Conservation (phyloP, 2,888 invertebrate genomes). For the Taphrorychus bicolor region DNA sequence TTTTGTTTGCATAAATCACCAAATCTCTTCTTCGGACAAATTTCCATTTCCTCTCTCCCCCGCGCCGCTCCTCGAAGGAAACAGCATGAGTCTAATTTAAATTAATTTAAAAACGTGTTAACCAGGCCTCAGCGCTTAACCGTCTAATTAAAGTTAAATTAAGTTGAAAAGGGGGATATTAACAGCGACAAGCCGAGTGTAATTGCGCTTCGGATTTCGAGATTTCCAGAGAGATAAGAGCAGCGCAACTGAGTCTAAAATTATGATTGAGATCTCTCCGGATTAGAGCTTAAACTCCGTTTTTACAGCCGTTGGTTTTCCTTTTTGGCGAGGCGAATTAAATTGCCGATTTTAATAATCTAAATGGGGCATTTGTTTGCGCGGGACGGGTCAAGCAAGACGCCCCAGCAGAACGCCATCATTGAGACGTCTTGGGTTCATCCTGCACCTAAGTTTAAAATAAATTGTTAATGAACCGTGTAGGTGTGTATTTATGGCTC, state of each 20-base stretch:
- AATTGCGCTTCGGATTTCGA: slow-evolving; percentile 24
- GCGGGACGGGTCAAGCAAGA: neutral
- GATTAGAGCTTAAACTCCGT: neutral
- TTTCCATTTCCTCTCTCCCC: neutral
- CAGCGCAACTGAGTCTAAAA: slow-evolving; percentile 11
- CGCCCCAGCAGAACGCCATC: neutral
- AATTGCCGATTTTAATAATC: neutral
- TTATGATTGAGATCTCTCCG: slow-evolving; percentile 5
- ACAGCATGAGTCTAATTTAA: slow-evolving; percentile 27
- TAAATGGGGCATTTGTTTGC: neutral
- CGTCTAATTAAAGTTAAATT: slow-evolving; percentile 33
- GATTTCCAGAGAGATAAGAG: slow-evolving; percentile 30
- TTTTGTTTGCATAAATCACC: slow-evolving; percentile 22
- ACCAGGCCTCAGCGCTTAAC: slow-evolving; percentile 17
- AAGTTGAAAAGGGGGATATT: slow-evolving; percentile 23
- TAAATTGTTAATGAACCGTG: neutral
- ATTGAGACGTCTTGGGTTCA: neutral
- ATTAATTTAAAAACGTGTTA: slow-evolving; percentile 33
- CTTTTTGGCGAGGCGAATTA: neutral
- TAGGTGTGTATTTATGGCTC: slow-evolving; percentile 7
- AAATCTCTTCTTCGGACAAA: slow-evolving; percentile 27
- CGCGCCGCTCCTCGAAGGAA: slow-evolving; percentile 8
- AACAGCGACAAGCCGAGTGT: slow-evolving; percentile 10
- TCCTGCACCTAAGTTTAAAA: neutral
- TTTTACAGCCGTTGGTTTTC: neutral